These are phyloP conservation scores for Yponomeuta evonymella DNA, from an alignment of 2,888 invertebrate species.

Conservation along the genomic window DNA sequence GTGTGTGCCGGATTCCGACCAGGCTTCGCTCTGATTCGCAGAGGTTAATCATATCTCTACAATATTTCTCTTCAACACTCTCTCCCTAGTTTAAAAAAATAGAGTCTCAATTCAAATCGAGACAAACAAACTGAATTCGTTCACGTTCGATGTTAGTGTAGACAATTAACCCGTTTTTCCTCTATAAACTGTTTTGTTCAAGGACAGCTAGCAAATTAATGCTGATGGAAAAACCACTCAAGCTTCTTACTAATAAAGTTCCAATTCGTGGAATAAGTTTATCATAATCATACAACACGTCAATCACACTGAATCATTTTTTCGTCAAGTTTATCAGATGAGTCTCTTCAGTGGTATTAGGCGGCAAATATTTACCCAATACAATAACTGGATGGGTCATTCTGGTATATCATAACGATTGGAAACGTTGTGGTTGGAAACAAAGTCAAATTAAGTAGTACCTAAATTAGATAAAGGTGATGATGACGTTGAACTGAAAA, in stretches of 20 bases:
- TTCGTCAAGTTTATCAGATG: conserved; percentile 15
- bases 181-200: neutral
- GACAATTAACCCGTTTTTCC: neutral
- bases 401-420: neutral
- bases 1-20: no score
- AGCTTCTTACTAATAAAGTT: neutral
- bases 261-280: conserved; percentile 1
- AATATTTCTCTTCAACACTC: no score
- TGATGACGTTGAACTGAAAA: no score
- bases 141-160: neutral
- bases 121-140: neutral
- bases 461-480: no score
- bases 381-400: neutral
- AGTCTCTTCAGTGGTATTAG: conserved; percentile 20
- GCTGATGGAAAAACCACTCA: neutral
- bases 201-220: neutral
- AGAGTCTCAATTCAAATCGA: neutral
- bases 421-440: neutral
- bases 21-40: no score
- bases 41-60: no score
- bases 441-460: no score
- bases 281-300: conserved; percentile 7
- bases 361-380: conserved; percentile 21
- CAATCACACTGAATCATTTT: conserved; percentile 12
- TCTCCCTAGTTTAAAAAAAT: neutral